Evolutionary conservation across 2,888 invertebrate species (phyloP).

Genomic region (Rotaria sp.): DNA sequence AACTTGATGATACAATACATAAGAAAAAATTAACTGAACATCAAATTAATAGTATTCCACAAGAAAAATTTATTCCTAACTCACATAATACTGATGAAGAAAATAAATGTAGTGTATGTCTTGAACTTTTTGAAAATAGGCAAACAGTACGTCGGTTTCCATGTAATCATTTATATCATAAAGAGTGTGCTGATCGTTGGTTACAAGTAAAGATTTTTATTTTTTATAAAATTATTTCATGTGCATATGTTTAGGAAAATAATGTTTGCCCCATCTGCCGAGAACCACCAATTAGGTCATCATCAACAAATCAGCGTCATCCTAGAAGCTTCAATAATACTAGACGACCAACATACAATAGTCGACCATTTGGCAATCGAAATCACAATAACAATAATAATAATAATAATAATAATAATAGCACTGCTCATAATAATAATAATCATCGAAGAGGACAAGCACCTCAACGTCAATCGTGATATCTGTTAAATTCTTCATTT

Average conservation of each 20-base stretch:
- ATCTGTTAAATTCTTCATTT: neutral
- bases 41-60: neutral
- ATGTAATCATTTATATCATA: neutral
- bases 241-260: neutral
- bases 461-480: slow-evolving; percentile 5
- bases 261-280: slow-evolving; percentile 3
- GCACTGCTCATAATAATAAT: neutral
- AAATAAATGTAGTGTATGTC: slow-evolving; percentile 10
- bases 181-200: neutral
- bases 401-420: neutral
- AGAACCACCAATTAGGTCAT: neutral
- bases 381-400: neutral
- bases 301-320: neutral
- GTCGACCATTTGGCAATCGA: too few relatives aligned
- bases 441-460: neutral
- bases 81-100: neutral
- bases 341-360: neutral
- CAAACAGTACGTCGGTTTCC: neutral
- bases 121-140: neutral
- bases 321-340: neutral
- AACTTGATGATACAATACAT: neutral
- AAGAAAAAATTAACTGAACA: neutral
- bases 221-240: too few relatives aligned
- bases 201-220: neutral
- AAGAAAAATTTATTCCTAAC: neutral